Percentiles rank a stretch among this genome's conserved stretches.
phyloP scores from a whole-genome alignment of 2,888 invertebrate genomes.

The Celastrina argiolus region DNA sequence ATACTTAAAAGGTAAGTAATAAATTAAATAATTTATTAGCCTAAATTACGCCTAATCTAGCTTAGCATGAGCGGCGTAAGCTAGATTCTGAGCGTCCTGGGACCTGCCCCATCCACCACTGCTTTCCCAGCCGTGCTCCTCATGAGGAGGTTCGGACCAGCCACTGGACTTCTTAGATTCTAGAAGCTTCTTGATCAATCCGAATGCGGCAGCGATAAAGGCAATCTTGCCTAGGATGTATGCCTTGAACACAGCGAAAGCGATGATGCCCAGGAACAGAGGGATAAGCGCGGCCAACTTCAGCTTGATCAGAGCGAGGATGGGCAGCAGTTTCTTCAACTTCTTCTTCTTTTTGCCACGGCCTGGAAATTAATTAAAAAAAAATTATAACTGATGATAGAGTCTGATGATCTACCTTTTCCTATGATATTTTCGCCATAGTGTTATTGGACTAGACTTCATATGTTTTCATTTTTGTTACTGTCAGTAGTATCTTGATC shows the following conservation, averaged over 20 bases:
- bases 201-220: conserved; percentile 85
- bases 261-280: conserved; percentile 84
- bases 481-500: no score
- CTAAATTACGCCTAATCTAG: conserved; percentile 47
- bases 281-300: conserved; percentile 87
- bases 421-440: no score
- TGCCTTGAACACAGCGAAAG: conserved; percentile 89
- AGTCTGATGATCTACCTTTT: no score
- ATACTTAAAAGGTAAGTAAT: conserved; percentile 32
- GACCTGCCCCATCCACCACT: conserved; percentile 82
- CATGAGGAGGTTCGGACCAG: conserved; percentile 82
- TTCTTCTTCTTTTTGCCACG: conserved; percentile 88
- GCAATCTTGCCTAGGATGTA: conserved; percentile 90
- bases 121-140: conserved; percentile 72
- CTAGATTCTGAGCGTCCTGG: conserved; percentile 81
- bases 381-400: not conserved
- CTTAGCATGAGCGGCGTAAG: conserved; percentile 81
- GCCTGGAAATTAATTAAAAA: conserved; percentile 64
- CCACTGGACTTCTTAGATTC: conserved; percentile 85
- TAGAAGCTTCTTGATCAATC: conserved; percentile 82
- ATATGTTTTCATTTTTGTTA: no score
- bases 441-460: no score
- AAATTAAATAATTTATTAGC: conserved; percentile 37
- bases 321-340: conserved; percentile 85
- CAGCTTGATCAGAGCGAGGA: conserved; percentile 86